Evolutionary conservation across 2,888 invertebrate genomes (phyloP).

Genomic region (Malthinus flaveolus): DNA sequence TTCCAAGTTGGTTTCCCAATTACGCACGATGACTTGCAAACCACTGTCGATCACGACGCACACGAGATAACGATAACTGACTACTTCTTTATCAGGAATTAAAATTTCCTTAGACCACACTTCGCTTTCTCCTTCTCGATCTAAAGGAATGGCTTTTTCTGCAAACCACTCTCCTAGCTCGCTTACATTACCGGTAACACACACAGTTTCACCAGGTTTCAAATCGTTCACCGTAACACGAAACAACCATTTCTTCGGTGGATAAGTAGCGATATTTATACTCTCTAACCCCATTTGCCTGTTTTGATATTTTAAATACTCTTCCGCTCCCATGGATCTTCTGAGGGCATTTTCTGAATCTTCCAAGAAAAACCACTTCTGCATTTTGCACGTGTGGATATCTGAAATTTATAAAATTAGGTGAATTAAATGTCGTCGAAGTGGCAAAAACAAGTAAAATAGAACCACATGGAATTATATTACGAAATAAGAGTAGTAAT

Average conservation of each 20-base stretch:
- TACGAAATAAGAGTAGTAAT: too few relatives aligned
- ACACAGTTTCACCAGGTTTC: slow-evolving; percentile 66
- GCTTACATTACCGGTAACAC: slow-evolving; percentile 69
- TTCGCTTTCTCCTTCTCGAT: slow-evolving; percentile 56
- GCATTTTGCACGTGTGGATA: slow-evolving; percentile 54
- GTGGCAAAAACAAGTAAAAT: background rate
- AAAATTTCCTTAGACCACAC: slow-evolving; percentile 67
- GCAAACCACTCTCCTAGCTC: slow-evolving; percentile 75
- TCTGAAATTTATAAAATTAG: slow-evolving; percentile 15
- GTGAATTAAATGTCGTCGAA: background rate
- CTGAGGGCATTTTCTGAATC: slow-evolving; percentile 54
- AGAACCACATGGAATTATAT: background rate
- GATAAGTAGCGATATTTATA: slow-evolving; percentile 22
- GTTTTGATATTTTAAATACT: background rate
- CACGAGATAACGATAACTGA: slow-evolving; percentile 77
- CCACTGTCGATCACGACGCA: slow-evolving; percentile 68
- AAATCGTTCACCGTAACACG: slow-evolving; percentile 59
- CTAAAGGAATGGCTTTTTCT: slow-evolving; percentile 61
- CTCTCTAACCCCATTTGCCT: background rate
- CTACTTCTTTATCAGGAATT: slow-evolving; percentile 68
- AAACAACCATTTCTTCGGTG: slow-evolving; percentile 56
- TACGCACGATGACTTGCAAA: slow-evolving; percentile 65
- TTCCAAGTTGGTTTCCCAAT: slow-evolving; percentile 79
- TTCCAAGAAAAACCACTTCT: slow-evolving; percentile 68
- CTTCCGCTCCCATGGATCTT: slow-evolving; percentile 3